Percentiles rank a stretch among this genome's conserved stretches.
phyloP scores from a whole-genome alignment of 1,140 invertebrate species.

The Acromyrmex charruanus region DNA sequence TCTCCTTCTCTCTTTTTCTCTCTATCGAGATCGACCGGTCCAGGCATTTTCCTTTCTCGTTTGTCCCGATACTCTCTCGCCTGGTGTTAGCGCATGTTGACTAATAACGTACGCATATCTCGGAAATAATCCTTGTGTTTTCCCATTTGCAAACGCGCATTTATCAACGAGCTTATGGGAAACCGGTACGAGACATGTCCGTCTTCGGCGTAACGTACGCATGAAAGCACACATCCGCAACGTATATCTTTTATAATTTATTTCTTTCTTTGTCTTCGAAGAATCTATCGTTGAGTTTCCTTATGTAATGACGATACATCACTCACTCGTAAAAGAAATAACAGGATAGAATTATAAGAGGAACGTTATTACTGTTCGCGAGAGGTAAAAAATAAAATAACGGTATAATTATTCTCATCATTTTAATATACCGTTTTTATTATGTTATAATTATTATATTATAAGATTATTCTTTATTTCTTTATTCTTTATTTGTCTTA shows the following conservation, averaged over 20 bases:
- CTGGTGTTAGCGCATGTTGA: constrained; percentile 8
- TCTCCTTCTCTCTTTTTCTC: background rate
- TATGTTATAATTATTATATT: background rate
- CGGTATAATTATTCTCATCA: background rate
- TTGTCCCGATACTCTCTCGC: constrained; percentile 27
- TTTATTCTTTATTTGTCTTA: background rate
- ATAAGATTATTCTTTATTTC: background rate
- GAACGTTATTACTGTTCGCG: background rate
- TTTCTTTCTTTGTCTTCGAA: background rate
- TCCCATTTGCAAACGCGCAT: constrained; percentile 15
- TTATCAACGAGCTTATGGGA: constrained; percentile 35
- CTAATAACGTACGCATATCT: constrained; percentile 19
- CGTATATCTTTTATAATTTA: constrained; percentile 25
- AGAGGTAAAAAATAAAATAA: background rate
- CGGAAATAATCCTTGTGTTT: constrained; percentile 32
- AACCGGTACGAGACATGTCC: background rate
- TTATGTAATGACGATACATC: constrained; percentile 30
- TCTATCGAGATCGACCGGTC: constrained; percentile 41
- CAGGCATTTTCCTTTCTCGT: constrained; percentile 28
- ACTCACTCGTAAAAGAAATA: background rate
- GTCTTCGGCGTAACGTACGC: background rate
- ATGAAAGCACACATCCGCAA: constrained; percentile 28
- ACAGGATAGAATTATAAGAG: constrained; percentile 1
- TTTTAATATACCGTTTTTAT: background rate
- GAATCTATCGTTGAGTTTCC: background rate